A percentile compares a stretch with the other conserved stretches of the same genome.
These are phyloP conservation scores for Atrina japonica DNA, from an alignment of 2,888 invertebrate species.

Conservation along the genomic window DNA sequence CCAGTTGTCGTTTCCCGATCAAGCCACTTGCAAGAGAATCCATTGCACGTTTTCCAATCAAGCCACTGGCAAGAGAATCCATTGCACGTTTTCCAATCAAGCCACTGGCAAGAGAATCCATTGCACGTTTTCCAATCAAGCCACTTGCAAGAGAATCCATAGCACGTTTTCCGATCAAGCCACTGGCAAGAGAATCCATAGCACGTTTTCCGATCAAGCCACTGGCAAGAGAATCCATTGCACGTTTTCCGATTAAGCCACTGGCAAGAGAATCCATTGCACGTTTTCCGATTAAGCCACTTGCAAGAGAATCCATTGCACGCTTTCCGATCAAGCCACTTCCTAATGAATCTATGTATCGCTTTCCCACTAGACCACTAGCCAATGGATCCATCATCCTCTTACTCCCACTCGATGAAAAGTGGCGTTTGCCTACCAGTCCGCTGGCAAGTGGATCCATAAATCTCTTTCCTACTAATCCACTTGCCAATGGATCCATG, in stretches of 20 bases:
- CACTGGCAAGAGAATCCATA: constrained; percentile 11
- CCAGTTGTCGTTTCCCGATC: constrained; percentile 7
- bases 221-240: not conserved
- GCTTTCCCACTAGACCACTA: constrained; percentile 17
- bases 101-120: constrained; percentile 4
- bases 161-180: constrained; percentile 15
- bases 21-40: constrained; percentile 10
- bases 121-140: constrained; percentile 6
- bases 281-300: constrained; percentile 16
- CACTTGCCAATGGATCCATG: constrained; percentile 23
- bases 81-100: not conserved
- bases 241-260: not conserved
- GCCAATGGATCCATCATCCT: constrained; percentile 1
- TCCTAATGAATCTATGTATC: not conserved
- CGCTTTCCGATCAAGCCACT: not conserved
- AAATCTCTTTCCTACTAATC: constrained; percentile 22
- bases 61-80: constrained; percentile 12
- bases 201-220: constrained; percentile 1
- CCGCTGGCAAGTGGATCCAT: constrained; percentile 23
- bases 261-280: constrained; percentile 8
- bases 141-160: constrained; percentile 17
- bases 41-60: constrained; percentile 8
- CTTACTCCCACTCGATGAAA: too few species aligned
- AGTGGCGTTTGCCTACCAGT: constrained; percentile 25
- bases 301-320: constrained; percentile 2